Conservation (phyloP, 2,888 invertebrate species). For the Pristionchus maxplancki region DNA sequence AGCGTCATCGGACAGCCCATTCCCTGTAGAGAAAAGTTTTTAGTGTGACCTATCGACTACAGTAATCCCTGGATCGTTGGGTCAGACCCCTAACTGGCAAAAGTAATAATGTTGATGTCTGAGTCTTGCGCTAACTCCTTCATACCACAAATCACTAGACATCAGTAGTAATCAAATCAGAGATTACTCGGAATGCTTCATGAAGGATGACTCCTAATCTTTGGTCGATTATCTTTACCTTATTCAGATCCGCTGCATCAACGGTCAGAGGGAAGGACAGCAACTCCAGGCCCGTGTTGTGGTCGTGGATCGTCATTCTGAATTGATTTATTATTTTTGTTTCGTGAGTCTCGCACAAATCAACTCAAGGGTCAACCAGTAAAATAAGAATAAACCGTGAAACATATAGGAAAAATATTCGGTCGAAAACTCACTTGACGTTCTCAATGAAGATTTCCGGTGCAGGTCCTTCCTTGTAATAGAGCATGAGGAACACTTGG, state of each 20-base stretch:
- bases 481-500: slow-evolving; percentile 71
- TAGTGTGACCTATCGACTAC: not conserved
- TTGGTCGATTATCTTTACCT: too few relatives aligned
- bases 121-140: not conserved
- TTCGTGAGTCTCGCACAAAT: too few relatives aligned
- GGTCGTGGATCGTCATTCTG: slow-evolving; percentile 46
- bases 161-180: too few relatives aligned
- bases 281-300: not conserved
- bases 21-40: slow-evolving; percentile 62
- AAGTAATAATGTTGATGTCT: not conserved
- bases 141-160: too few relatives aligned
- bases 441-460: slow-evolving; percentile 69
- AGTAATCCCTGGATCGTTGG: not conserved
- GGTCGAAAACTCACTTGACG: slow-evolving; percentile 58
- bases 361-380: too few relatives aligned
- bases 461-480: slow-evolving; percentile 76
- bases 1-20: slow-evolving; percentile 72
- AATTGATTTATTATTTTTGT: not conserved
- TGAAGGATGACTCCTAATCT: too few relatives aligned
- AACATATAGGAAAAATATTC: too few relatives aligned
- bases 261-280: slow-evolving; percentile 38
- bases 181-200: too few relatives aligned
- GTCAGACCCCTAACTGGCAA: not conserved
- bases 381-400: too few relatives aligned
- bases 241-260: not conserved